Percentiles rank a stretch among this genome's conserved stretches.
Conservation (phyloP, 2,888 invertebrate species). For the Melangyna quadrimaculata region DNA sequence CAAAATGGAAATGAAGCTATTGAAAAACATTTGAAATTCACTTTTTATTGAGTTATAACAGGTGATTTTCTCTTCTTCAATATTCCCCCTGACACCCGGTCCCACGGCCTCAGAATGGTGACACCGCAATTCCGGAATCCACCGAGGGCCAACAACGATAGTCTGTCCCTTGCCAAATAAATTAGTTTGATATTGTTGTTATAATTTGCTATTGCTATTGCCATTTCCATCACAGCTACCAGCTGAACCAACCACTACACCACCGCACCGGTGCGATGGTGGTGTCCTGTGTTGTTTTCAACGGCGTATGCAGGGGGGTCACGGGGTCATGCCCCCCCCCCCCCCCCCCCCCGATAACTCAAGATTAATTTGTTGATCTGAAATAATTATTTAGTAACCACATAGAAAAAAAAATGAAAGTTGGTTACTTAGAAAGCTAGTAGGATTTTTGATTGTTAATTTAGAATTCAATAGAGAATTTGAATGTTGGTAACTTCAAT, state of each 20-base stretch:
- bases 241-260: too few species aligned
- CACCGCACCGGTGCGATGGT: too few species aligned
- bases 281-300: background rate
- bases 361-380: too few species aligned
- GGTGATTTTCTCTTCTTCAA: constrained; percentile 71
- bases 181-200: constrained; percentile 69
- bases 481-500: too few species aligned
- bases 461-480: too few species aligned
- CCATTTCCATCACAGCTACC: background rate
- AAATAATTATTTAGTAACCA: too few species aligned
- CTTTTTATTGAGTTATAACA: constrained; percentile 72
- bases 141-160: constrained; percentile 41
- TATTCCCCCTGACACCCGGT: constrained; percentile 8
- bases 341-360: too few species aligned
- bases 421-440: too few species aligned
- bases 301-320: too few species aligned
- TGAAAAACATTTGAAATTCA: constrained; percentile 69
- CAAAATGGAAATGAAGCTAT: constrained; percentile 70
- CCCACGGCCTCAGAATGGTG: constrained; percentile 4
- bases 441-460: too few species aligned
- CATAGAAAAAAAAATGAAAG: too few species aligned
- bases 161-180: constrained; percentile 58
- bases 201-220: constrained; percentile 41
- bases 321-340: too few species aligned
- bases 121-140: constrained; percentile 31